These are phyloP conservation scores for Triplophysa rosa DNA, from an alignment of 2,113 vertebrate species.

Conservation along the genomic window DNA sequence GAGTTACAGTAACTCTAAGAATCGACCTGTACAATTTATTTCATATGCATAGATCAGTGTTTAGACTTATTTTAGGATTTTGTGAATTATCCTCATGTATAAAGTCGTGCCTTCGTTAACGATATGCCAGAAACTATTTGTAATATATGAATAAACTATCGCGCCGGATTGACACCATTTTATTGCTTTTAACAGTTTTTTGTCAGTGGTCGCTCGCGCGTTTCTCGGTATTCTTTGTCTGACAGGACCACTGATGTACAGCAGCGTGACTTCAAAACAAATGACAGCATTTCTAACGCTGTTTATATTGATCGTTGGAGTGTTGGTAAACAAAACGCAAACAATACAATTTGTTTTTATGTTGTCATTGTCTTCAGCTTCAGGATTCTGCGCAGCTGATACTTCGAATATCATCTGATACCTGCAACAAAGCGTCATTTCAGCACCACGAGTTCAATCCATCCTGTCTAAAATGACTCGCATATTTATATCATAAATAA, in stretches of 20 bases:
- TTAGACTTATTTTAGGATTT: background rate
- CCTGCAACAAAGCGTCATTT: background rate
- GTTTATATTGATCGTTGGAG: slow-evolving; percentile 2
- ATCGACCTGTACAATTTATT: background rate
- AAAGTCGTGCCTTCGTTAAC: slow-evolving; percentile 19
- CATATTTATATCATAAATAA: background rate
- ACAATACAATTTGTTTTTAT: slow-evolving; percentile 20
- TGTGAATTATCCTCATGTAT: background rate
- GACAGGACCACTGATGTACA: slow-evolving; percentile 22
- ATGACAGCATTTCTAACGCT: background rate
- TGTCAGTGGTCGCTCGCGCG: background rate
- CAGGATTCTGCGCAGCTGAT: slow-evolving; percentile 68
- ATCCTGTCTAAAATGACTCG: background rate
- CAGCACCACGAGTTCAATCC: slow-evolving; percentile 1
- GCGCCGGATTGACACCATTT: background rate
- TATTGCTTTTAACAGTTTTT: background rate
- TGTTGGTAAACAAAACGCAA: background rate
- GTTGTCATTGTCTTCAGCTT: slow-evolving; percentile 25
- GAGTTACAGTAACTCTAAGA: background rate
- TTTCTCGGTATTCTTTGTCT: slow-evolving; percentile 50
- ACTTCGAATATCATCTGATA: slow-evolving; percentile 54
- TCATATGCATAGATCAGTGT: background rate
- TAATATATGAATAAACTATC: background rate
- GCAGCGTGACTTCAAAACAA: slow-evolving; percentile 11
- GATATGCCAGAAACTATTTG: background rate